Evolutionary conservation across 2,888 invertebrate species (phyloP).

Genomic region (Darwinula stevensoni): DNA sequence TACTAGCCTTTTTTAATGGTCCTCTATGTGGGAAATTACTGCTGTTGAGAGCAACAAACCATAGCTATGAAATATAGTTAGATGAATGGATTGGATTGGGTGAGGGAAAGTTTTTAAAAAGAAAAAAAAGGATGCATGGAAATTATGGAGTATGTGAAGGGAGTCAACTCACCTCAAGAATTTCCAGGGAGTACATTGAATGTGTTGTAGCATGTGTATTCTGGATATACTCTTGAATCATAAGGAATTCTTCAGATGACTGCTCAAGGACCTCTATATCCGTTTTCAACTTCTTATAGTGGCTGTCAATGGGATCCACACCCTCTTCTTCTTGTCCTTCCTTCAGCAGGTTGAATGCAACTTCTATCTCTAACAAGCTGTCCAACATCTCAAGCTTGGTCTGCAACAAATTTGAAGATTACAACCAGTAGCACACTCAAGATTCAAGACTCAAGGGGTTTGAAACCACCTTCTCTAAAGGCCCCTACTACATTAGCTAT

Average conservation of each 20-base stretch:
- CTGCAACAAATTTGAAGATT: conserved; percentile 15
- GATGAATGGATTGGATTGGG: too few species aligned
- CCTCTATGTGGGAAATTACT: too few species aligned
- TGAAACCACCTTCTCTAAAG: not conserved
- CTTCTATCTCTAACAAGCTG: conserved; percentile 70
- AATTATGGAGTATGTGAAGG: too few species aligned
- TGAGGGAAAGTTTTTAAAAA: too few species aligned
- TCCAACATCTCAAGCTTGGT: conserved; percentile 59
- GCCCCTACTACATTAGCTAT: too few species aligned
- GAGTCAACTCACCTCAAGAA: too few species aligned
- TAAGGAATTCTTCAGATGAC: conserved; percentile 33
- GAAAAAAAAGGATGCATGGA: too few species aligned
- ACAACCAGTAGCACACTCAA: not conserved
- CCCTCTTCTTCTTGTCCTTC: conserved; percentile 21
- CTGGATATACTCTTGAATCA: conserved; percentile 42
- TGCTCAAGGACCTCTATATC: conserved; percentile 26
- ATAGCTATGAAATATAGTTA: too few species aligned
- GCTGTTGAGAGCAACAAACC: too few species aligned
- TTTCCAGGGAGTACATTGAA: conserved; percentile 30
- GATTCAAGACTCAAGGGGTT: not conserved
- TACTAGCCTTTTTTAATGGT: too few species aligned
- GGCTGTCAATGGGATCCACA: conserved; percentile 37
- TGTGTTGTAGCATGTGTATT: conserved; percentile 89
- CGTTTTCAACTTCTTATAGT: conserved; percentile 63
- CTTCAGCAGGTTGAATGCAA: conserved; percentile 64